Base-by-base conservation (phyloP, 2,797 vertebrate genomes). In the Lycodopsis pacificus region DNA sequence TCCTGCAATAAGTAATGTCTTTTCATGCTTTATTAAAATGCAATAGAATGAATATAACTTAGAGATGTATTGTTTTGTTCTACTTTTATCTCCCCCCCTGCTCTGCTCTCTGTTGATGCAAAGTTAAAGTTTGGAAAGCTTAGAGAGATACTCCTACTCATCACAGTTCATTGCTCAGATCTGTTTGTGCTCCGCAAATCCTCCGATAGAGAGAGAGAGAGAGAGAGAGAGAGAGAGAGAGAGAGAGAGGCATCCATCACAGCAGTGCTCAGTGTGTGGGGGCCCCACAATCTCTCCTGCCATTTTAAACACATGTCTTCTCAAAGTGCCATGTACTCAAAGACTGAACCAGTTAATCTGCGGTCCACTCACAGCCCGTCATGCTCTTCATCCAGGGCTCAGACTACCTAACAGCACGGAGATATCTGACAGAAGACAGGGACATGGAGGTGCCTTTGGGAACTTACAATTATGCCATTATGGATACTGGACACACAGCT, bases 141-240 rank as follows among this genome's bases (percentile, higher is more conserved):
- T 38, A 79, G 74, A 89, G 86, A 89, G 81, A 91, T 87, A 94
- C 89, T 93, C 91, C 92, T 84, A 90, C 93, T 92, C 91, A 83
- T 93, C 92, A 91, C 92, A 92, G 92, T 91, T 94, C 91, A 89
- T 87, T 89, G 90, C 89, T 94, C 93, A 92, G 94, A 92, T 93
- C 81, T 94, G 94, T 95, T 95, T 95, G 94, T 95, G 90, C 90
- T 93, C 83, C 73, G 67, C 89, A 94, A 94, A 95, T 95, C 94
- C 92, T 93, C 87, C 82, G 94, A 95, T 95, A 95, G 89, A 88
- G 86, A 92, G 86, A 71, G 5, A 32, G 30, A 5, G 30, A 32
- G 30, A 5, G 30, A 32, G 30, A 32, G 30, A 32, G 30, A 5
- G 30, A 5, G 30, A 32, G 30, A 32, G 30, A 32, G 5, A 32